Conservation (phyloP, 2,113 vertebrate genomes). For the Gavia stellata region DNA sequence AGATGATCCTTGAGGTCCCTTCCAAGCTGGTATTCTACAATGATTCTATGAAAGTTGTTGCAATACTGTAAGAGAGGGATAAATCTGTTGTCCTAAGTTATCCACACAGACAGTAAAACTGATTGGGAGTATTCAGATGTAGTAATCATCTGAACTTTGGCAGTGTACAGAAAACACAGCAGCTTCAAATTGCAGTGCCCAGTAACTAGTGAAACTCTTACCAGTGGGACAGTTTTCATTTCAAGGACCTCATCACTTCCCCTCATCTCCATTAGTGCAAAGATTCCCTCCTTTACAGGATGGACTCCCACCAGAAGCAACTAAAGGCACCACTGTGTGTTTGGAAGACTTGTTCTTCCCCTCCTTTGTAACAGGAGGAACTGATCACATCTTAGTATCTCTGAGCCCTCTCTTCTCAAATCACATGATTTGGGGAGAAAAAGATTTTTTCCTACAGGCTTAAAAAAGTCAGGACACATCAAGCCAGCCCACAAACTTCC, state of each 20-base stretch:
- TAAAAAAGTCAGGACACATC: neutral
- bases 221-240: neutral
- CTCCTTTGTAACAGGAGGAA: neutral
- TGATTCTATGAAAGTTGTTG: neutral
- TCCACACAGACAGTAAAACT: neutral
- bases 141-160: neutral
- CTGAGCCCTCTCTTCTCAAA: neutral
- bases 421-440: neutral
- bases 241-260: neutral
- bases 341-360: neutral
- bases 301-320: neutral
- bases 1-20: neutral
- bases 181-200: neutral
- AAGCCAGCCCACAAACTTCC: neutral
- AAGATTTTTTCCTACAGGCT: neutral
- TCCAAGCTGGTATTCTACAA: neutral
- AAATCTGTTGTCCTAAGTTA: neutral
- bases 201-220: neutral
- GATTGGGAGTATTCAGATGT: neutral
- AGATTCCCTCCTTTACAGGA: neutral
- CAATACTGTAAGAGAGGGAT: neutral
- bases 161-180: neutral
- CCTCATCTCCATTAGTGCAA: neutral
- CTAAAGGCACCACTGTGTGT: neutral
- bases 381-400: neutral